Conservation (phyloP, 2,797 vertebrate genomes). For the Sebastes hubbsi region DNA sequence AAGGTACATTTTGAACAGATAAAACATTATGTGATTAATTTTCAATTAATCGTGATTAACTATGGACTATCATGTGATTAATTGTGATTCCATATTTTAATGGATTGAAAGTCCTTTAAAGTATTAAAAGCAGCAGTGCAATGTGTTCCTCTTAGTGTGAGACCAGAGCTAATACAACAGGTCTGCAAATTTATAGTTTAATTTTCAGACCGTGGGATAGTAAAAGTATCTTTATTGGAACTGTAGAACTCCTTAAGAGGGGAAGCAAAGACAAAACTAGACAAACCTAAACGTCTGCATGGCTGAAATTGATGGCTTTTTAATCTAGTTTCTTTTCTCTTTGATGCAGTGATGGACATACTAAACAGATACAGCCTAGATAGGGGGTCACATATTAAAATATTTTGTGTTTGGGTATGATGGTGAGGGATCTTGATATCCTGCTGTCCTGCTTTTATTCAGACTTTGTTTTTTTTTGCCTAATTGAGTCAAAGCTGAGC, state of each 20-base stretch:
- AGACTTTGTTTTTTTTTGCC: background rate
- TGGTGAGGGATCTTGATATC: background rate
- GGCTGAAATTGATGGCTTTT: background rate
- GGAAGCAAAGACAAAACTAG: background rate
- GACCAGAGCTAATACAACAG: background rate
- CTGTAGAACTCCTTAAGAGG: background rate
- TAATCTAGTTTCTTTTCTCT: background rate
- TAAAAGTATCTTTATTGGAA: conserved; percentile 5
- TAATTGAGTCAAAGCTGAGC: background rate
- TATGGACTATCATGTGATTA: no score
- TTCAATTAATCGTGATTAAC: no score
- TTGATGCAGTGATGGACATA: background rate
- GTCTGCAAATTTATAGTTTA: background rate
- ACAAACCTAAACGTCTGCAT: background rate
- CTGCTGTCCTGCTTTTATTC: background rate
- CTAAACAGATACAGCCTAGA: background rate
- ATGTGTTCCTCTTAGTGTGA: background rate
- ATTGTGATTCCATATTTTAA: no score
- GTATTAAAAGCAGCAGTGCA: background rate
- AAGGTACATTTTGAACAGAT: no score
- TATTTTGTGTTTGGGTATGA: background rate
- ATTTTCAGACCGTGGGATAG: background rate
- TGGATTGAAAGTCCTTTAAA: background rate
- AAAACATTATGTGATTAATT: no score
- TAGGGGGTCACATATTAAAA: background rate